phyloP scores from a whole-genome alignment of 37 sponge, comb jelly and placozoan genomes.

The Petrosia ficiformis region DNA sequence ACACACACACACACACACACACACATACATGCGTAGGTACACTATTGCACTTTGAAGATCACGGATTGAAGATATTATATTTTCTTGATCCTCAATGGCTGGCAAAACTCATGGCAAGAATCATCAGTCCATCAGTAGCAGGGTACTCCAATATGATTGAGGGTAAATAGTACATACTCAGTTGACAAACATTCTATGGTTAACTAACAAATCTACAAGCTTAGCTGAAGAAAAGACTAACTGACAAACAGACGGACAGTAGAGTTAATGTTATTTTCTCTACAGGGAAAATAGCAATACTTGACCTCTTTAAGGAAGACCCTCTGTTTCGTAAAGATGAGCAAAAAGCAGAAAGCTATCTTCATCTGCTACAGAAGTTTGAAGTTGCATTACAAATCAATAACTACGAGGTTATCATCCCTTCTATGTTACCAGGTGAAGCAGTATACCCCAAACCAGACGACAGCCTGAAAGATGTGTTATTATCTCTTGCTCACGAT shows the following conservation, averaged over 20 bases:
- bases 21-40: slow-evolving; percentile 43
- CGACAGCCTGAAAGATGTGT: slow-evolving; percentile 22
- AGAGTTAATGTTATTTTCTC: too few species aligned
- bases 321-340: not conserved
- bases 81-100: slow-evolving; percentile 96
- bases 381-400: slow-evolving; percentile 72
- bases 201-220: too few species aligned
- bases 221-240: too few species aligned
- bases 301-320: not conserved
- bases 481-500: not conserved
- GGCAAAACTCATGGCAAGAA: slow-evolving; percentile 75
- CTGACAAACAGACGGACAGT: too few species aligned
- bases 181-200: slow-evolving; percentile 4
- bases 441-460: slow-evolving; percentile 33
- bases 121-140: slow-evolving; percentile 59
- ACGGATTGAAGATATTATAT: slow-evolving; percentile 65
- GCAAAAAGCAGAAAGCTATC: slow-evolving; percentile 24
- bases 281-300: not conserved
- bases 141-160: slow-evolving; percentile 28
- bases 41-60: slow-evolving; percentile 82
- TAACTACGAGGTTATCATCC: slow-evolving; percentile 65
- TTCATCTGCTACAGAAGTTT: slow-evolving; percentile 77
- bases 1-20: not conserved
- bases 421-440: slow-evolving; percentile 64
- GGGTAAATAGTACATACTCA: slow-evolving; percentile 21